Percentiles rank a stretch among this genome's conserved stretches.
Evolutionary conservation across 2,888 invertebrate genomes (phyloP).

Genomic region (Lasioglossum leucozonium): DNA sequence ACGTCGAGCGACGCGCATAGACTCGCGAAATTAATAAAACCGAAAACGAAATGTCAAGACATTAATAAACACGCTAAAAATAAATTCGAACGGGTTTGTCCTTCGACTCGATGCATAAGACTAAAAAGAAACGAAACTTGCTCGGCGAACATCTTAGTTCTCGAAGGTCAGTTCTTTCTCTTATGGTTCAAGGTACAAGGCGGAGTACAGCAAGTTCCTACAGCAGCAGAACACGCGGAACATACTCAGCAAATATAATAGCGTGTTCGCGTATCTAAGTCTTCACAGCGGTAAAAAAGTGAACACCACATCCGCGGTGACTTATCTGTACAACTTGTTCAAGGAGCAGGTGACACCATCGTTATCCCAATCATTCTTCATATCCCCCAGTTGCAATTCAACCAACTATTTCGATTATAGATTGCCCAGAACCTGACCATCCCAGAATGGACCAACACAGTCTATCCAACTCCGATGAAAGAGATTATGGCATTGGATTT

Average conservation of each 20-base stretch:
- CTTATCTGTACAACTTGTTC: slow-evolving; percentile 82
- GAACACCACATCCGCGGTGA: slow-evolving; percentile 76
- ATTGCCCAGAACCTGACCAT: slow-evolving; percentile 80
- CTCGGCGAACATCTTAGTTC: background rate
- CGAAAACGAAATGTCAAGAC: background rate
- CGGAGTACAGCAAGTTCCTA: slow-evolving; percentile 75
- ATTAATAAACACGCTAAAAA: background rate
- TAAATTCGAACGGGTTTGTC: background rate
- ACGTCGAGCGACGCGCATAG: too few species aligned
- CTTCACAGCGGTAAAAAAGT: slow-evolving; percentile 82
- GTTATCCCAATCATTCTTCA: background rate
- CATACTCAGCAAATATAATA: slow-evolving; percentile 79
- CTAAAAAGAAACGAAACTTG: background rate
- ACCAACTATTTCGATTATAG: slow-evolving; percentile 59
- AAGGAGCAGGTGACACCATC: slow-evolving; percentile 80
- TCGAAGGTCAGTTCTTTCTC: slow-evolving; percentile 5
- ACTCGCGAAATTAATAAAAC: background rate
- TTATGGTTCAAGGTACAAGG: slow-evolving; percentile 74
- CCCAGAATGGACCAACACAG: slow-evolving; percentile 84
- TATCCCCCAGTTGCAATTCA: too few species aligned
- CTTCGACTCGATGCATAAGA: background rate
- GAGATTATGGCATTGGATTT: slow-evolving; percentile 83
- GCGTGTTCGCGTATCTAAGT: slow-evolving; percentile 82
- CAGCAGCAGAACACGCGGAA: slow-evolving; percentile 73
- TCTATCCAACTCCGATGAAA: slow-evolving; percentile 82